A percentile compares a stretch with the other conserved stretches of the same genome.
These are phyloP conservation scores for Parauchenoglanis ngamensis DNA, from an alignment of 2,797 vertebrate genomes.

Conservation along the genomic window DNA sequence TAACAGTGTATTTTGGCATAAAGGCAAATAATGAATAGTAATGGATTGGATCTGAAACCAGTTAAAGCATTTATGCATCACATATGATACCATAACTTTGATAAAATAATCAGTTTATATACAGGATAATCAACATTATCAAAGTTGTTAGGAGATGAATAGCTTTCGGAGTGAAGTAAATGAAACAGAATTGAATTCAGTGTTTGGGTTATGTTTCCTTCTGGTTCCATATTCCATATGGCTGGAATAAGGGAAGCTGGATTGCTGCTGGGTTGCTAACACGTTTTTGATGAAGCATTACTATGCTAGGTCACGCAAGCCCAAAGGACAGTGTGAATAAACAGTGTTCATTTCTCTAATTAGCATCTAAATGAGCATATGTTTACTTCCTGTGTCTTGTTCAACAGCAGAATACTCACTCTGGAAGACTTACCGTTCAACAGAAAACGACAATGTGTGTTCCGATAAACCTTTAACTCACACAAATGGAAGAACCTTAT, in stretches of 20 bases:
- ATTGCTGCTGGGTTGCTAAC: constrained; percentile 29
- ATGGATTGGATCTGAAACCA: background rate
- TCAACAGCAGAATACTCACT: constrained; percentile 27
- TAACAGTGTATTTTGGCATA: no score
- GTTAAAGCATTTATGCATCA: background rate
- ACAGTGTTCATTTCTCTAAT: constrained; percentile 55
- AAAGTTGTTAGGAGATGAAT: background rate
- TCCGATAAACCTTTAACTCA: constrained; percentile 1
- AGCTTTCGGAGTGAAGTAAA: constrained; percentile 2
- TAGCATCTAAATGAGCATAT: constrained; percentile 59
- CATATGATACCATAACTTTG: background rate
- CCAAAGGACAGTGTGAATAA: constrained; percentile 48
- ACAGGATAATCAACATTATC: background rate
- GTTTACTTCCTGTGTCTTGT: constrained; percentile 41
- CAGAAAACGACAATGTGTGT: constrained; percentile 19
- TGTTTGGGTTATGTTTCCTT: background rate
- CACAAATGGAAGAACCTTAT: background rate
- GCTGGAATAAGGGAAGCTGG: constrained; percentile 15
- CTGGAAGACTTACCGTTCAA: constrained; percentile 14
- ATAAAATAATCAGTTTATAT: no score
- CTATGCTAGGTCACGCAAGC: constrained; percentile 42
- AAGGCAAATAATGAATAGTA: background rate
- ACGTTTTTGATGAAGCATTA: constrained; percentile 48
- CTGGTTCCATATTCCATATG: background rate
- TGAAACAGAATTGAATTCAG: constrained; percentile 8